Base-by-base conservation (phyloP, 2,888 invertebrate genomes). In the Gastrophysa polygoni region DNA sequence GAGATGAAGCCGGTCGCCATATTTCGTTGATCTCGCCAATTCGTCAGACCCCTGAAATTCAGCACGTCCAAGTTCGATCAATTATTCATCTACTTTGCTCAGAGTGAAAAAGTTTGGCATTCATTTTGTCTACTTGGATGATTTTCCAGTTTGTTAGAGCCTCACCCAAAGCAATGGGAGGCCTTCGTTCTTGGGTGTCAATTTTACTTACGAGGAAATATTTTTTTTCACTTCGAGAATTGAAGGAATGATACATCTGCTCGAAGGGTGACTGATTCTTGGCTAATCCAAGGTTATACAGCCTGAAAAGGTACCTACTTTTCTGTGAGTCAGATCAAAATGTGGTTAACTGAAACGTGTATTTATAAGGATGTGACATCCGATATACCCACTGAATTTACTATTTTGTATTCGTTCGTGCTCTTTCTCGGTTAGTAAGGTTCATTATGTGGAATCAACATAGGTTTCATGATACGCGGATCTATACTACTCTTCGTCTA, bases 1-100 rank as follows among this genome's bases (percentile, higher is more conserved):
- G 34, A 57, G 44, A 18, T 44, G 54, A 66, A 68, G 74, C 75
- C 73, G 77, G 76, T 73, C 73, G 77, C 77, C 77, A 78, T 78
- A 69, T 75, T 74, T 64, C 69, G 64, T 29, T 44, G 18, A 52
- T 68, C 70, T 71, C 70, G 68, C 68, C 63, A 68, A 71, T 55
- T 62, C 57, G 59, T 59, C 61, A 50, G 18, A 28, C 11, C 14
- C 14, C 43, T 18, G 8, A 63, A 57, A 58, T 32, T 57, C 29
- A 57, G 4, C 44, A 24, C 44, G 29, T 51, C 17, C 44, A 20
- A 20, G 8, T 6, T 5, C 7, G 1, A 11, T 11, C 5, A 17
- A 1, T 56, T 16, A 2, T 29, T 11, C 1, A 7, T 28, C 17
- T 20, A 32, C 6, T 14, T 18, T 20, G 10, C 20, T 6, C 6